Base-by-base conservation (phyloP, 2,888 invertebrate species). In the Liopterus haemorrhoidalis region DNA sequence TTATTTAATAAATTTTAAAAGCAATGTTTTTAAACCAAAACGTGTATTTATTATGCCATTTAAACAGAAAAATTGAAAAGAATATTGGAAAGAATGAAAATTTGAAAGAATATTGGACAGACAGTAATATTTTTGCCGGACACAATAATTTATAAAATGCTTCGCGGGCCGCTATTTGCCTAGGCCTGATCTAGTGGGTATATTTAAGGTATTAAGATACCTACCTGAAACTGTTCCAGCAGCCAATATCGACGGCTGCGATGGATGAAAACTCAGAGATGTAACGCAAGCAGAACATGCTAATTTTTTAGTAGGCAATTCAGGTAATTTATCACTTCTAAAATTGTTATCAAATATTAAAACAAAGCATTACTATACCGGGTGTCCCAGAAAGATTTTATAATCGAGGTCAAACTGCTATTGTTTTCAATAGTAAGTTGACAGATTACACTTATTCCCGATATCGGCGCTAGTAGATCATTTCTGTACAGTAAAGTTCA, bases 191-290 rank as follows among this genome's bases (percentile, higher is more conserved):
- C 15, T 31, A 3, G 15, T 11, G 11, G 14, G 9, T 14, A 12
- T 4, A 31, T 9, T n/a, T 31, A 9, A 3, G 15, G 11, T 9
- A 3, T 27, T 14, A 27, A 16, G 15, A 9, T 12, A 21, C 15
- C 39, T 58, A 67, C 69, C 68, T 41, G 67, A 55, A 54, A 61
- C 60, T 8, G 67, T 63, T 19, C 72, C 73, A 48, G 68, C 70
- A 18, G 71, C 72, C 32, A 75, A 57, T 42, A 75, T 64, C 2
- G 68, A 65, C 1, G 73, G 69, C 51, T 70, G 64, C 2, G 57
- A 59, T 2, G 72, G 70, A 59, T 75, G 75, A 59, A 72, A 75
- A 27, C 65, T 55, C 11, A 74, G 48, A 4, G 63, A 53, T 6
- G 67, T 68, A 5, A 73, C 63, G 40, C 75, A 75, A 14, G 70